Percentiles rank a stretch among this genome's conserved stretches.
Conservation (phyloP, 2,113 vertebrate genomes). For the Chloropsis hardwickii region DNA sequence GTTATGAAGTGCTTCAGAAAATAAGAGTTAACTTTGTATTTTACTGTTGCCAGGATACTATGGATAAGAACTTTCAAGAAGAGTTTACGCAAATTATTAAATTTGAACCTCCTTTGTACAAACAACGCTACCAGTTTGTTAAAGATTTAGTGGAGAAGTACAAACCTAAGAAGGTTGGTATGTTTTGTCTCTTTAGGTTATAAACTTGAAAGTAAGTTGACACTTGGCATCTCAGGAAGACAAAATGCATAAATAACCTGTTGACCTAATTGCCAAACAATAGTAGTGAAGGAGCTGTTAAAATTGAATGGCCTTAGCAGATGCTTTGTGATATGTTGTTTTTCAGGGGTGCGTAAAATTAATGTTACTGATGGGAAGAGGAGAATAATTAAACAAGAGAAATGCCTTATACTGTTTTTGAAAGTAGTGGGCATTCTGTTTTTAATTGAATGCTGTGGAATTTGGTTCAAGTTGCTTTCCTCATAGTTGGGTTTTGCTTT, state of each 20-base stretch:
- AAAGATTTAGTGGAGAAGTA: slow-evolving; percentile 79
- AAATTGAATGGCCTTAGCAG: neutral
- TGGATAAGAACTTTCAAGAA: slow-evolving; percentile 38
- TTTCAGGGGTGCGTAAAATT: neutral
- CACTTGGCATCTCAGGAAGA: neutral
- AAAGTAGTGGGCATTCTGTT: neutral
- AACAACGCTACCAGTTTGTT: slow-evolving; percentile 85
- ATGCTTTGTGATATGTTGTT: neutral
- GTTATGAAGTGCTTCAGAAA: neutral
- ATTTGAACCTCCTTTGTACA: slow-evolving; percentile 84
- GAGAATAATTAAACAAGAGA: neutral
- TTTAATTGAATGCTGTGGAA: neutral
- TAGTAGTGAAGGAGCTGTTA: neutral
- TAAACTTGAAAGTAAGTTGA: neutral
- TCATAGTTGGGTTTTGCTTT: neutral
- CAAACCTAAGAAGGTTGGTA: slow-evolving; percentile 84
- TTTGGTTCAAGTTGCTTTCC: neutral
- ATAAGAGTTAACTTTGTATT: neutral
- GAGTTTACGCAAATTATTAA: neutral
- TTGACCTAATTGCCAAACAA: neutral
- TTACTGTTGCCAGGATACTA: neutral
- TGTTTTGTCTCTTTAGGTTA: neutral
- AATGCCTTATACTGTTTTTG: neutral
- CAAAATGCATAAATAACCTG: neutral
- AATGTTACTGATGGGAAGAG: neutral